These are phyloP conservation scores for Oceanites oceanicus DNA, from an alignment of 2,113 vertebrate genomes.

Conservation along the genomic window DNA sequence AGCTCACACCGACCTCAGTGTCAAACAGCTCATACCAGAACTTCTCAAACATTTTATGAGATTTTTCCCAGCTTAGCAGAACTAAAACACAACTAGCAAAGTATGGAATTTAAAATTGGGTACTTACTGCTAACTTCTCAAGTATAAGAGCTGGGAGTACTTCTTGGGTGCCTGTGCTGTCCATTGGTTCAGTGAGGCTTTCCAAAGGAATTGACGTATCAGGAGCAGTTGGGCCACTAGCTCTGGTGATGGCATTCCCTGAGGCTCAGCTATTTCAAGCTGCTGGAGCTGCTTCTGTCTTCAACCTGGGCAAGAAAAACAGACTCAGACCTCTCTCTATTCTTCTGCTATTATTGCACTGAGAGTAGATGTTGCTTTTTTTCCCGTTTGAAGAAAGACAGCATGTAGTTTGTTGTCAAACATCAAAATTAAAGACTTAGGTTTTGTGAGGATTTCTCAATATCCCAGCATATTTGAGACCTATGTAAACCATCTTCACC, in stretches of 20 bases:
- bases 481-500: background rate
- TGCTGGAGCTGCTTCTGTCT: background rate
- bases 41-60: background rate
- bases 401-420: background rate
- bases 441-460: background rate
- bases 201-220: background rate
- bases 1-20: background rate
- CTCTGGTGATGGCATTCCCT: background rate
- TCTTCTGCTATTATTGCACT: background rate
- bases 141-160: background rate
- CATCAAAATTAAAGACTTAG: background rate
- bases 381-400: background rate
- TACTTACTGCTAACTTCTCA: background rate
- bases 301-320: background rate
- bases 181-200: accelerated
- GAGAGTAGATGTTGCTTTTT: background rate
- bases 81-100: background rate
- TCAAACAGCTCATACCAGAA: background rate
- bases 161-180: background rate
- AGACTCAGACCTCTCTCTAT: background rate
- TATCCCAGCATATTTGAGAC: background rate
- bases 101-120: background rate
- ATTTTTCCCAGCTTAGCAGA: background rate
- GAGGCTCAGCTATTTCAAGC: background rate
- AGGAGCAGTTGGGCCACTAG: background rate